Evolutionary conservation across 2,113 vertebrate species (phyloP).

Genomic region (Cairina moschata): DNA sequence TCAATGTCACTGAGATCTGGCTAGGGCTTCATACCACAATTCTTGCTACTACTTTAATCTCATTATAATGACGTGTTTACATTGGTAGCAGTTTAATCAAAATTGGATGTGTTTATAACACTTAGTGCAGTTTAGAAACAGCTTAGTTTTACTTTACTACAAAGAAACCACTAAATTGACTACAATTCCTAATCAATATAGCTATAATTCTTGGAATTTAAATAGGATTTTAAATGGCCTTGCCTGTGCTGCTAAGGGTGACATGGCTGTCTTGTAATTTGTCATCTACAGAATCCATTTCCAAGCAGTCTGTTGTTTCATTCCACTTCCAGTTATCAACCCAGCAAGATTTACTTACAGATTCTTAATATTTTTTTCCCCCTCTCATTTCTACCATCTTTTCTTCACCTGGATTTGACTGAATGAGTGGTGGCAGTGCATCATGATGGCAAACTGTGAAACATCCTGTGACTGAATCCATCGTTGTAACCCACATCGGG

Average conservation of each 20-base stretch:
- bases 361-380: not conserved
- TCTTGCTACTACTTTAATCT: slow-evolving; percentile 48
- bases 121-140: slow-evolving; percentile 14
- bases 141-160: not conserved
- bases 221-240: not conserved
- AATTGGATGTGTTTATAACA: slow-evolving; percentile 32
- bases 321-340: not conserved
- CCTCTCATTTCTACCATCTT: not conserved
- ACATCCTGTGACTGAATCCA: not conserved
- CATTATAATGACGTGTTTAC: slow-evolving; percentile 24
- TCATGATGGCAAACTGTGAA: not conserved
- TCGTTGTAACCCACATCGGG: not conserved
- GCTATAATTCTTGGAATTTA: slow-evolving; percentile 13
- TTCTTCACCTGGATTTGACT: not conserved
- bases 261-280: not conserved
- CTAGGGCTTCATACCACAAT: not conserved
- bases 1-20: slow-evolving; percentile 7
- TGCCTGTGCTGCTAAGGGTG: not conserved
- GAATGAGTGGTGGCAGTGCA: not conserved
- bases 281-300: slow-evolving; percentile 23
- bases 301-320: not conserved
- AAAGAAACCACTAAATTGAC: slow-evolving; percentile 20
- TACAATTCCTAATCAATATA: slow-evolving; percentile 53
- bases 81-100: slow-evolving; percentile 12
- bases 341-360: not conserved